These are phyloP conservation scores for Trichonephila inaurata DNA, from an alignment of 1,140 invertebrate genomes.

Conservation along the genomic window DNA sequence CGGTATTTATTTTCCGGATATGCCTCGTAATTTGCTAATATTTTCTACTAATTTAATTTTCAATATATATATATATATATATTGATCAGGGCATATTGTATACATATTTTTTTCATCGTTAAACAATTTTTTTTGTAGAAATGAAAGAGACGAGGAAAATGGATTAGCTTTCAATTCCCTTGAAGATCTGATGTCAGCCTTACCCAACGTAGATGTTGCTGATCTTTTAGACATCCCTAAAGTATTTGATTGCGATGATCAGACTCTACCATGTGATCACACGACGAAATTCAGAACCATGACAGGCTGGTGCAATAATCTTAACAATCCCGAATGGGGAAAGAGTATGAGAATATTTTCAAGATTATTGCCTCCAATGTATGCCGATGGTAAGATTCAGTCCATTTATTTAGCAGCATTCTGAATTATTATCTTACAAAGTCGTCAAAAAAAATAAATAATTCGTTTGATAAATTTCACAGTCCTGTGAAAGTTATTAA, in stretches of 20 bases:
- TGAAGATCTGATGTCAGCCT: constrained; percentile 81
- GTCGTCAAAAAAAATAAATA: too few species aligned
- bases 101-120: neutral
- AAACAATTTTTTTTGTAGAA: constrained; percentile 36
- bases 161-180: constrained; percentile 78
- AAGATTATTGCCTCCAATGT: constrained; percentile 90
- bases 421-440: too few species aligned
- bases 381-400: constrained; percentile 88
- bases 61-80: too few species aligned
- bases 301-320: constrained; percentile 95
- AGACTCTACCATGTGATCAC: constrained; percentile 87
- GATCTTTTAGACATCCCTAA: constrained; percentile 81
- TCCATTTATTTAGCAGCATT: too few species aligned
- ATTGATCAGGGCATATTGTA: too few species aligned
- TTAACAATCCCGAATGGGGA: constrained; percentile 91
- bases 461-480: too few species aligned
- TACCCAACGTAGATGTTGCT: constrained; percentile 82
- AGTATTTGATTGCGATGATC: constrained; percentile 82
- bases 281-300: constrained; percentile 89
- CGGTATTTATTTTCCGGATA: too few species aligned
- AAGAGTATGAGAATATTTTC: constrained; percentile 90
- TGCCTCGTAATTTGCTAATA: too few species aligned
- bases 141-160: constrained; percentile 71
- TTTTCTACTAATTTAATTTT: too few species aligned
- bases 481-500: too few species aligned